Conservation (phyloP, 2,888 invertebrate genomes). For the Elegia similella region DNA sequence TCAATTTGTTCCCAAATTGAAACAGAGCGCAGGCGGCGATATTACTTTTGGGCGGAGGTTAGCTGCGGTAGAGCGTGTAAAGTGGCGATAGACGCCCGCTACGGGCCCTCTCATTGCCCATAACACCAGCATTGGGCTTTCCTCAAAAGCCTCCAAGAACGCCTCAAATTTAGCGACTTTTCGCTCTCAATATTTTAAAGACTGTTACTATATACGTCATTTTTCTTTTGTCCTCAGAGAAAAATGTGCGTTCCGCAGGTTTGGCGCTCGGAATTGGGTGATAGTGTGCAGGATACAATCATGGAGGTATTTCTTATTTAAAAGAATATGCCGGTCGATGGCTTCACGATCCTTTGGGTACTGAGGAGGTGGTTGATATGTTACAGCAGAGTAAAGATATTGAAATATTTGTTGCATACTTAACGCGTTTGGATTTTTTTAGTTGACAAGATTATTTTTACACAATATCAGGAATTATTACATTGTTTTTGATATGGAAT, state of each 20-base stretch:
- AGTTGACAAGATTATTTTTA: too few relatives aligned
- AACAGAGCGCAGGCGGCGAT: conserved; percentile 78
- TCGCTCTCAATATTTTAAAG: conserved; percentile 75
- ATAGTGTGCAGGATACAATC: conserved; percentile 46
- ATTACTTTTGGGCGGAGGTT: conserved; percentile 80
- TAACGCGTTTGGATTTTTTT: too few relatives aligned
- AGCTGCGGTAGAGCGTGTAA: conserved; percentile 78
- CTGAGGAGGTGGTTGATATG: conserved; percentile 17
- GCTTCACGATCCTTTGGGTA: conserved; percentile 31
- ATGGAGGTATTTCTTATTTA: conserved; percentile 64
- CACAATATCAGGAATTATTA: too few relatives aligned
- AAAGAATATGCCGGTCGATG: conserved; percentile 42
- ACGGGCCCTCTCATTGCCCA: conserved; percentile 76
- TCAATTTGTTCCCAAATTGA: conserved; percentile 82
- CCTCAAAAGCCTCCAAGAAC: conserved; percentile 76
- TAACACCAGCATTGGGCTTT: conserved; percentile 75
- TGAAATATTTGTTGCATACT: background rate
- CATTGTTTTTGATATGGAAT: too few relatives aligned
- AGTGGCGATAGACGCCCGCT: conserved; percentile 76
- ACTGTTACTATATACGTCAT: conserved; percentile 59
- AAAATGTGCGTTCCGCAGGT: conserved; percentile 50
- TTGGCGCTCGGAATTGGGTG: conserved; percentile 42
- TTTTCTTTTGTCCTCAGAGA: conserved; percentile 44
- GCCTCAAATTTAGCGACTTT: conserved; percentile 79
- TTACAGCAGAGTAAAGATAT: background rate